Evolutionary conservation across 2,888 invertebrate species (phyloP).

Genomic region (Dryocosmus kuriphilus): DNA sequence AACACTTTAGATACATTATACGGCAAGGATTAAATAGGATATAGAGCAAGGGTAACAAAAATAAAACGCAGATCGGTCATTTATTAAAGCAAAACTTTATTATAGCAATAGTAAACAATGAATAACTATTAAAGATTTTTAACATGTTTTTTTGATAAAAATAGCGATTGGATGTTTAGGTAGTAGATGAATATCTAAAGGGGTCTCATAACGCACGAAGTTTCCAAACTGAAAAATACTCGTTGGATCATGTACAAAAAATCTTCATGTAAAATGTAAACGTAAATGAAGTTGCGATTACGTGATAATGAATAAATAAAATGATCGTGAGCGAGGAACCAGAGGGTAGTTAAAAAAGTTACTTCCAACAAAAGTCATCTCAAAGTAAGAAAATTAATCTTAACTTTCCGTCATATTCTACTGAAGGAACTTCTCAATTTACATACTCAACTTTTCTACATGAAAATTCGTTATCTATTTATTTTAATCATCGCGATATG

Average conservation of each 20-base stretch:
- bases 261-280: background rate
- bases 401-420: background rate
- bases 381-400: background rate
- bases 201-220: conserved; percentile 54
- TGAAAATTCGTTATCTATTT: conserved; percentile 16
- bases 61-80: conserved; percentile 61
- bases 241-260: conserved; percentile 46
- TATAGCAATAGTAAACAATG: conserved; percentile 77
- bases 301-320: background rate
- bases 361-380: background rate
- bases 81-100: conserved; percentile 77
- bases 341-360: background rate
- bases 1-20: too few species aligned
- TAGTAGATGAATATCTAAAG: conserved; percentile 72
- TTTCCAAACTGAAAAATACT: conserved; percentile 47
- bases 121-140: conserved; percentile 76
- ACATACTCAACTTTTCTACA: background rate
- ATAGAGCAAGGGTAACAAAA: conserved; percentile 42
- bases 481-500: conserved; percentile 35
- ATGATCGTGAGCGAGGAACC: conserved; percentile 6
- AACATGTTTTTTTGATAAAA: conserved; percentile 75
- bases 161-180: conserved; percentile 76
- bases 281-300: background rate
- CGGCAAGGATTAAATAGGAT: too few species aligned
- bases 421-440: conserved; percentile 1